These are phyloP conservation scores for Lagodon rhomboides DNA, from an alignment of 2,797 vertebrate species.

Conservation along the genomic window DNA sequence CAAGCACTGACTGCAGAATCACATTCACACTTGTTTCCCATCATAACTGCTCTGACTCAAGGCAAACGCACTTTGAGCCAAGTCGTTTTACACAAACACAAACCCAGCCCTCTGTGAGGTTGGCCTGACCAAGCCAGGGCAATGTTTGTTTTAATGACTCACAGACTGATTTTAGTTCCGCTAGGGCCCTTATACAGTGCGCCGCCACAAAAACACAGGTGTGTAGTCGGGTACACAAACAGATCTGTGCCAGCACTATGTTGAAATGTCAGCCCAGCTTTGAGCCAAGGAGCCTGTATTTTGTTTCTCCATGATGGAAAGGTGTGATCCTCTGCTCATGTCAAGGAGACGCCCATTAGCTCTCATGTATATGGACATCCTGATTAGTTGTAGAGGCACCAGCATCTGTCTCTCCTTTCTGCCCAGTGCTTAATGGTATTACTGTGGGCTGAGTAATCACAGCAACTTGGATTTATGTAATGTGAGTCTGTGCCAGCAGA, in stretches of 20 bases:
- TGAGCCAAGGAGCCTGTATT: conserved; percentile 24
- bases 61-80: conserved; percentile 45
- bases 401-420: conserved; percentile 41
- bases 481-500: conserved; percentile 32
- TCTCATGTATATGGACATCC: conserved; percentile 29
- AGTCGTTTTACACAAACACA: conserved; percentile 25
- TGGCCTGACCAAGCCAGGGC: conserved; percentile 25
- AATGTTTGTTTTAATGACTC: conserved; percentile 78
- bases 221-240: conserved; percentile 47
- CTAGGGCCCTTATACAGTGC: conserved; percentile 40
- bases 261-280: conserved; percentile 48
- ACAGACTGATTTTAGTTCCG: conserved; percentile 53
- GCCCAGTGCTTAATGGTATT: conserved; percentile 46
- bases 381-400: conserved; percentile 48
- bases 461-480: conserved; percentile 52
- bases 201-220: conserved; percentile 69
- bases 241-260: conserved; percentile 25
- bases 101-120: conserved; percentile 23
- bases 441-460: conserved; percentile 47
- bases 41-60: conserved; percentile 34
- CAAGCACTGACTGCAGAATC: conserved; percentile 11
- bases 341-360: conserved; percentile 53
- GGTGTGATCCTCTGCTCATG: conserved; percentile 37
- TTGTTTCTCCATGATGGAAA: conserved; percentile 13
- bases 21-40: conserved; percentile 3